Percentiles rank a stretch among this genome's conserved stretches.
Conservation (phyloP, 2,113 vertebrate species). For the Cygnus buccinator region DNA sequence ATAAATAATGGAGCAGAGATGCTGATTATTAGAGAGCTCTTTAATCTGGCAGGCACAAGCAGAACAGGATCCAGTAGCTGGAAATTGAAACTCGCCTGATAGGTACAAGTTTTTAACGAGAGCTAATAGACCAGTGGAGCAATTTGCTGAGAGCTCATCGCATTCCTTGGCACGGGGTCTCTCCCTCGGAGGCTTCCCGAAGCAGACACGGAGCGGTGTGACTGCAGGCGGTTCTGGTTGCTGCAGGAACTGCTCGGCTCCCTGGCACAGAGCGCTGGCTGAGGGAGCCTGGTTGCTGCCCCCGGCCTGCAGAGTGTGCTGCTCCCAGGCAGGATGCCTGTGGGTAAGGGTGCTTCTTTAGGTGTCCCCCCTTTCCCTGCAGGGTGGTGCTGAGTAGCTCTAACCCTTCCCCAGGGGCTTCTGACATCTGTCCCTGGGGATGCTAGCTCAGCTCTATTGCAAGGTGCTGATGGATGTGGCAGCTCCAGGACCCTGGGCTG, state of each 20-base stretch:
- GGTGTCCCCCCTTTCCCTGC: not conserved
- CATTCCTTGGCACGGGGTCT: not conserved
- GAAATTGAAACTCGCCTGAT: not conserved
- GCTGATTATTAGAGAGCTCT: not conserved
- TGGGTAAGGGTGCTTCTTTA: not conserved
- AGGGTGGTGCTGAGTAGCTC: not conserved
- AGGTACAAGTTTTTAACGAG: not conserved
- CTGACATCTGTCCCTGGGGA: rapidly evolving
- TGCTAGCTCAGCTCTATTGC: not conserved
- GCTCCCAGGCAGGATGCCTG: not conserved
- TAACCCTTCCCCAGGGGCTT: rapidly evolving
- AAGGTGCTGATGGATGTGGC: rapidly evolving
- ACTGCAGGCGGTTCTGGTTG: rapidly evolving
- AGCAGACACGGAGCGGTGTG: not conserved
- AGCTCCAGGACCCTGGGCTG: not conserved
- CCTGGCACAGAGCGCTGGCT: rapidly evolving
- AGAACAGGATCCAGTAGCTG: not conserved
- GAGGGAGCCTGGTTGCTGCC: not conserved
- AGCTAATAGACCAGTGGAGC: not conserved
- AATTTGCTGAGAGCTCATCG: not conserved
- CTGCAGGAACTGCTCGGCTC: not conserved
- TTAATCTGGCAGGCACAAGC: not conserved
- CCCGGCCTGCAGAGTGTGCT: not conserved
- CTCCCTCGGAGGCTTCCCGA: not conserved
- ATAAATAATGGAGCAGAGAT: not conserved